Evolutionary conservation across 2,113 vertebrate genomes (phyloP).

Genomic region (Anas platyrhynchos): DNA sequence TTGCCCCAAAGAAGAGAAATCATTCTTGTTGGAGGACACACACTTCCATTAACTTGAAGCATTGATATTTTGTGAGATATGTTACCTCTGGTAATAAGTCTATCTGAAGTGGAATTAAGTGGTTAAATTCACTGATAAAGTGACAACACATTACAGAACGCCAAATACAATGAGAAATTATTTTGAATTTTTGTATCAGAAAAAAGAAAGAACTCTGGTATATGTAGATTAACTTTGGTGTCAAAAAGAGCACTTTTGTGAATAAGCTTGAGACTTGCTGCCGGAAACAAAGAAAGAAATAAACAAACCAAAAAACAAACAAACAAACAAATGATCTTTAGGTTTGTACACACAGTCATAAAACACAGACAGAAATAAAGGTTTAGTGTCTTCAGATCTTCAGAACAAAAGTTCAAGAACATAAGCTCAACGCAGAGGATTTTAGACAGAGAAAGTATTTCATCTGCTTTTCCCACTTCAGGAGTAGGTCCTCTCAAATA

Average conservation of each 20-base stretch:
- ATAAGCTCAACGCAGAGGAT: neutral
- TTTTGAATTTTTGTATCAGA: neutral
- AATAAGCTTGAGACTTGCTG: neutral
- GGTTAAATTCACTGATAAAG: neutral
- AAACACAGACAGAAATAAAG: neutral
- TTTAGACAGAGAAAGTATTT: neutral
- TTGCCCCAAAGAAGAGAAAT: neutral
- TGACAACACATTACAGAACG: neutral
- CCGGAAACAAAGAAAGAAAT: neutral
- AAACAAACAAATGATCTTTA: neutral
- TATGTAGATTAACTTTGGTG: neutral
- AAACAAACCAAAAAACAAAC: neutral
- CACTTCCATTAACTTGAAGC: neutral
- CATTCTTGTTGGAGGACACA: neutral
- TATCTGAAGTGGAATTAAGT: neutral
- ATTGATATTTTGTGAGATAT: neutral
- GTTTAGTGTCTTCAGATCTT: neutral
- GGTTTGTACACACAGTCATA: neutral
- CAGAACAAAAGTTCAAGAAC: slow-evolving; percentile 15
- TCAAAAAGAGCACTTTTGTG: neutral
- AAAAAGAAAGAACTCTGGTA: neutral
- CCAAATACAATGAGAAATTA: slow-evolving; percentile 21
- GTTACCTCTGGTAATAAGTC: neutral
- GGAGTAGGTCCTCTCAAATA: neutral
- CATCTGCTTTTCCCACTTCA: neutral